These are phyloP conservation scores for Patiria pectinifera DNA, from an alignment of 53 echinoderm and acorn worm genomes.

Conservation along the genomic window DNA sequence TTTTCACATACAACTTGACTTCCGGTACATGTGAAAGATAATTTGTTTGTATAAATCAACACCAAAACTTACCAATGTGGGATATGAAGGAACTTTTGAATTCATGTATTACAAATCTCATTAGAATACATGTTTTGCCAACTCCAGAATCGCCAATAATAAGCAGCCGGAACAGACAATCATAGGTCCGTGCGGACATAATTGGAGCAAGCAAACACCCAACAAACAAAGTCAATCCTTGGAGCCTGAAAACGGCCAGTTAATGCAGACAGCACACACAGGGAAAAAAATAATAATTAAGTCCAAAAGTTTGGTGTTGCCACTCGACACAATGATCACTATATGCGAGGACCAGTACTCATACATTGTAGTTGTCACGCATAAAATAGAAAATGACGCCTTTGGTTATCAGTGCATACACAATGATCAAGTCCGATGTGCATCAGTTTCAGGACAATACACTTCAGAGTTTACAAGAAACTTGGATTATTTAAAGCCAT, in stretches of 20 bases:
- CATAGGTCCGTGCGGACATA: constrained; percentile 70
- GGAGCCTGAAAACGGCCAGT: background rate
- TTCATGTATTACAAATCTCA: constrained; percentile 86
- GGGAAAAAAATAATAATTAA: background rate
- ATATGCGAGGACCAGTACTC: too few species aligned
- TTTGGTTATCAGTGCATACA: background rate
- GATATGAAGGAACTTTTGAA: constrained; percentile 93
- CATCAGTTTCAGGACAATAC: background rate
- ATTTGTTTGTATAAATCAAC: too few species aligned
- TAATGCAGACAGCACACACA: background rate
- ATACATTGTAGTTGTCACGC: background rate
- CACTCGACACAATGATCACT: background rate
- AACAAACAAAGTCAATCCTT: background rate
- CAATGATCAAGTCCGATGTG: constrained; percentile 8
- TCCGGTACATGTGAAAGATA: too few species aligned
- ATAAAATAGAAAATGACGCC: background rate
- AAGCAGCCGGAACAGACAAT: constrained; percentile 88
- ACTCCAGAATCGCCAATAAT: constrained; percentile 93
- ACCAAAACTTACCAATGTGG: constrained; percentile 85
- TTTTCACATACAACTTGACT: too few species aligned
- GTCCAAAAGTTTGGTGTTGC: background rate
- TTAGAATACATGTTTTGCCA: constrained; percentile 92
- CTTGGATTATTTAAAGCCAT: too few species aligned
- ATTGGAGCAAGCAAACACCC: background rate
- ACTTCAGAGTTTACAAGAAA: background rate